Evolutionary conservation across 1,140 invertebrate species (phyloP).

Genomic region (Reticulitermes speratus): DNA sequence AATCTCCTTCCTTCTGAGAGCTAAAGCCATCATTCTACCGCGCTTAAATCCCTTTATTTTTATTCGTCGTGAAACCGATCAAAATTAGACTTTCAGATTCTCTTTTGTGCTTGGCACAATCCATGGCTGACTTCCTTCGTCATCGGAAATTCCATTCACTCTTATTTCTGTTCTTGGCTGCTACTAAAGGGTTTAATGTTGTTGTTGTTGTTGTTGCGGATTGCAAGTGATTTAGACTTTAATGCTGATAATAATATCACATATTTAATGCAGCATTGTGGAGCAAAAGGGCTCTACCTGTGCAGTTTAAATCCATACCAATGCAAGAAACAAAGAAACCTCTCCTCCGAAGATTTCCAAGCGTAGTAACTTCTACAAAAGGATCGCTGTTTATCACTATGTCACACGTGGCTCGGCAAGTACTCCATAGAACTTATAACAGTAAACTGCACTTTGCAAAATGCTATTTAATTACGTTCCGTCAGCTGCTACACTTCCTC

Average conservation of each 20-base stretch:
- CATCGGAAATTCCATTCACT: background rate
- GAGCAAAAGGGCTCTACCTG: background rate
- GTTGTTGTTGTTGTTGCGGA: background rate
- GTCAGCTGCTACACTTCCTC: too few species aligned
- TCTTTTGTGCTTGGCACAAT: background rate
- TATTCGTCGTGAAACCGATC: background rate
- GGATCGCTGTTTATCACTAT: too few species aligned
- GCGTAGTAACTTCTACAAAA: too few species aligned
- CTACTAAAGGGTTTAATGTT: background rate
- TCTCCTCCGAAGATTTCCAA: background rate
- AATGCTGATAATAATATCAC: background rate
- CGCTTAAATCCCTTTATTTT: background rate
- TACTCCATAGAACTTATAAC: too few species aligned
- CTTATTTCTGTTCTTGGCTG: background rate
- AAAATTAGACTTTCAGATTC: constrained; percentile 10
- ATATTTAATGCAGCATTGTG: background rate
- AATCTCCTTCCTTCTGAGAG: background rate
- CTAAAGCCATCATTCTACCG: background rate
- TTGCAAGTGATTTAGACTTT: background rate
- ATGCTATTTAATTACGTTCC: too few species aligned
- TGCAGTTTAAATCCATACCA: background rate
- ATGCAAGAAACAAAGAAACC: background rate
- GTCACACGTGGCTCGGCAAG: too few species aligned
- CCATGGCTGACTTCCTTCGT: background rate
- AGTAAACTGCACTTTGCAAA: too few species aligned